A percentile compares a stretch with the other conserved stretches of the same genome.
These are phyloP conservation scores for Vanessa atalanta DNA, from an alignment of 1,140 invertebrate species.

Conservation along the genomic window DNA sequence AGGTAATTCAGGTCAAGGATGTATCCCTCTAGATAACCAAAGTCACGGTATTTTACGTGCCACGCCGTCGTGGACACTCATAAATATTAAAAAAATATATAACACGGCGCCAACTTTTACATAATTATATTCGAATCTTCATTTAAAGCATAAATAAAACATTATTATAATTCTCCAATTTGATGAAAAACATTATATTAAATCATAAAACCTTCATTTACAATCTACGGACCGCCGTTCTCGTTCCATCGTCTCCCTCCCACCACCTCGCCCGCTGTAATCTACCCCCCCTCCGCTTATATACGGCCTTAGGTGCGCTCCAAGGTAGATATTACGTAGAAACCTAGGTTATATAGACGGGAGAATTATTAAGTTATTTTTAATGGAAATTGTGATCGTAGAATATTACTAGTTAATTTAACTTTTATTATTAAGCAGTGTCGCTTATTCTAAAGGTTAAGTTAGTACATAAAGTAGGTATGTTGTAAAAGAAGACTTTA, in stretches of 20 bases:
- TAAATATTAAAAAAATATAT: not conserved
- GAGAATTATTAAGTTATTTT: not conserved
- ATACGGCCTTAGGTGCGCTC: slow-evolving; percentile 52
- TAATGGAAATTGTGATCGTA: too few relatives aligned
- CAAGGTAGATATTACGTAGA: slow-evolving; percentile 31
- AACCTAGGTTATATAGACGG: slow-evolving; percentile 5
- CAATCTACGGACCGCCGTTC: slow-evolving; percentile 46
- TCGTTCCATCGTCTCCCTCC: slow-evolving; percentile 39
- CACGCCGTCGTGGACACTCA: too few relatives aligned
- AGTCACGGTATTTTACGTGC: too few relatives aligned
- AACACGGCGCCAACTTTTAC: not conserved
- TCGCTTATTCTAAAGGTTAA: not conserved
- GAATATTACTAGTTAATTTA: not conserved
- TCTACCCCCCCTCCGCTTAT: slow-evolving; percentile 37
- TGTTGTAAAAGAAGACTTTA: too few relatives aligned
- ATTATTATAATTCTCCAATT: slow-evolving; percentile 15
- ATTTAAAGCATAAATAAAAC: slow-evolving; percentile 3
- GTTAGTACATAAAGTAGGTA: too few relatives aligned
- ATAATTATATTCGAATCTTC: slow-evolving; percentile 4
- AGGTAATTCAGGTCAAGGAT: too few relatives aligned
- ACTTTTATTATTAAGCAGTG: not conserved
- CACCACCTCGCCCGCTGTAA: slow-evolving; percentile 30
- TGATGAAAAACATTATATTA: slow-evolving; percentile 28
- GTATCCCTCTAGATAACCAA: too few relatives aligned
- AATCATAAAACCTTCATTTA: slow-evolving; percentile 40